Evolutionary conservation across 2,797 vertebrate species (phyloP).

Genomic region (Pempheris klunzingeri): DNA sequence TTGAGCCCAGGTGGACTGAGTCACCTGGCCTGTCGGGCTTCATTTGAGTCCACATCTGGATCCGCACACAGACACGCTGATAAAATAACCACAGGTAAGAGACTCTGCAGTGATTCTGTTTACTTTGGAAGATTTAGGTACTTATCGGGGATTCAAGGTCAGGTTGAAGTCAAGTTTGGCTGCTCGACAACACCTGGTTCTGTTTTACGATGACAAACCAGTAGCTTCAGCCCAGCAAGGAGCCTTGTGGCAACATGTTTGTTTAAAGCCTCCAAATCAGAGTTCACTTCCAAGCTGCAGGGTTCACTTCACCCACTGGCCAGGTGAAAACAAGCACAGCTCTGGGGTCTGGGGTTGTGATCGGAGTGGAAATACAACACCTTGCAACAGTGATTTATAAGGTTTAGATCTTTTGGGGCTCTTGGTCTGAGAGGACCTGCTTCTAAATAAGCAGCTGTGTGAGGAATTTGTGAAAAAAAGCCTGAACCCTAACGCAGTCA

Average conservation of each 20-base stretch:
- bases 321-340: background rate
- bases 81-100: constrained; percentile 69
- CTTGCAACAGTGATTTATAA: background rate
- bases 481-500: background rate
- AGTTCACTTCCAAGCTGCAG: constrained; percentile 27
- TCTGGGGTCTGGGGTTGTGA: background rate
- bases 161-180: constrained; percentile 49
- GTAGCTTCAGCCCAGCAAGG: background rate
- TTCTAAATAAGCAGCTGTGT: background rate
- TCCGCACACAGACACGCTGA: constrained; percentile 28
- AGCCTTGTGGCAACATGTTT: constrained; percentile 23
- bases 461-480: background rate
- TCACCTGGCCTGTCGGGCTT: constrained; percentile 22
- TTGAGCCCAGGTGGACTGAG: constrained; percentile 42
- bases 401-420: background rate
- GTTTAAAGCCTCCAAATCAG: constrained; percentile 30
- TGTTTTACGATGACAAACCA: constrained; percentile 26
- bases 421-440: background rate
- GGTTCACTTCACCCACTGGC: constrained; percentile 10
- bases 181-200: constrained; percentile 52
- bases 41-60: constrained; percentile 48
- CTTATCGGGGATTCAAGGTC: constrained; percentile 49
- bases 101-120: background rate
- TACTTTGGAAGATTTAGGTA: constrained; percentile 7
- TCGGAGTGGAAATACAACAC: background rate